These are phyloP conservation scores for Aspiorhynchus laticeps DNA, from an alignment of 2,113 vertebrate genomes.

Conservation along the genomic window DNA sequence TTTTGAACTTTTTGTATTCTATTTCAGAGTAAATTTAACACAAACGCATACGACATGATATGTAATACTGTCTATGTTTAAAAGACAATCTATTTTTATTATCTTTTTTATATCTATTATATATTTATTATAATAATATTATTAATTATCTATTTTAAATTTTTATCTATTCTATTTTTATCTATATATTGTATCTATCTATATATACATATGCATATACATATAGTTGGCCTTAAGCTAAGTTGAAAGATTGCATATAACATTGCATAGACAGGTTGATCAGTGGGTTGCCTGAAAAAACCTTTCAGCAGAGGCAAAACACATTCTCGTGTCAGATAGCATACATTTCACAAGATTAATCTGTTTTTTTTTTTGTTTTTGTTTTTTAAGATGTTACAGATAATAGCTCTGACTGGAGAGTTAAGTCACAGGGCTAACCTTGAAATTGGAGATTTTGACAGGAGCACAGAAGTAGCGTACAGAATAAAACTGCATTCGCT, in stretches of 20 bases:
- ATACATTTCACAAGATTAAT: conserved; percentile 21
- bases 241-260: neutral
- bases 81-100: neutral
- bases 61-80: neutral
- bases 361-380: neutral
- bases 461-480: neutral
- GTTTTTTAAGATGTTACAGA: conserved; percentile 16
- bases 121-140: too few species aligned
- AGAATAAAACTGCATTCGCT: conserved; percentile 8
- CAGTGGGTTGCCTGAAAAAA: neutral
- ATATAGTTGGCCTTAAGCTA: neutral
- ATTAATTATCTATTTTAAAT: too few species aligned
- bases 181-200: too few species aligned
- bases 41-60: neutral
- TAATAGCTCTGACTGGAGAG: conserved; percentile 36
- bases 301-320: conserved; percentile 7
- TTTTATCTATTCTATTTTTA: too few species aligned
- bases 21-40: neutral
- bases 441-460: conserved; percentile 43
- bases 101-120: too few species aligned
- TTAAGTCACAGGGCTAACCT: conserved; percentile 36
- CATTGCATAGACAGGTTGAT: neutral
- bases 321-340: neutral
- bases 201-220: too few species aligned
- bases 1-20: neutral